Evolutionary conservation across 92 coral and sea anemone species (phyloP), one percentile per base, ranked within the genome.

Genomic region (Pocillopora meandrina): DNA sequence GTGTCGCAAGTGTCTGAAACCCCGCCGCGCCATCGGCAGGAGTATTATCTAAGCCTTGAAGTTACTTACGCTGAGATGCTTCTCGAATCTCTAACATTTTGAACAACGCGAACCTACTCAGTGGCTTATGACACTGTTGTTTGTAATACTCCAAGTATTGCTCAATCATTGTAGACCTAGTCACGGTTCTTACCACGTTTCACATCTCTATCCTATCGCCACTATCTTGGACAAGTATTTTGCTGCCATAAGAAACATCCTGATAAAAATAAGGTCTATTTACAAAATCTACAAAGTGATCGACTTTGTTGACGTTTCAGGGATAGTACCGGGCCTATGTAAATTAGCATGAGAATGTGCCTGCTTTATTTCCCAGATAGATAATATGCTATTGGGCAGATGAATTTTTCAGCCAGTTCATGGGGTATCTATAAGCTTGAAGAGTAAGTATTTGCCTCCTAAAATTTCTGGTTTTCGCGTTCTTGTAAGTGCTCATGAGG

Each of bases 341-440:
- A 75, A 62, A 3, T 75, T 87, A 9, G 90, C 90, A 58, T 82
- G 90, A 34, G 87, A 75, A 56, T 87, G 78, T 70, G 90, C 87
- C 69, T 87, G 87, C 78, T 82, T 82, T 66, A 82, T 82, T 74
- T 87, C 82, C 90, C 90, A 87, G 15, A 56, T 65, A 18, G 88
- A 87, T 61, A 83, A 78, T 59, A 76, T 83, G 75, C 78, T 83
- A 61, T 87, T 65, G 12, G 91, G 83, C 57, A 74, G 72, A 62
- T 82, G 88, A 60, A 75, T 69, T 75, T 83, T 87, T 33, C 68
- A 87, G 82, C n/a, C 62, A 65, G 78, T 61, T 82, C 56, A 59
- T 76, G 66, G 88, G 78, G 68, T 82, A 87, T 75, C 84, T 62
- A 74, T 84, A 75, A 6, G 49, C 49, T 2, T 42, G 7, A 42